phyloP scores from a whole-genome alignment of 2,888 invertebrate species.

The Blomia tropicalis region DNA sequence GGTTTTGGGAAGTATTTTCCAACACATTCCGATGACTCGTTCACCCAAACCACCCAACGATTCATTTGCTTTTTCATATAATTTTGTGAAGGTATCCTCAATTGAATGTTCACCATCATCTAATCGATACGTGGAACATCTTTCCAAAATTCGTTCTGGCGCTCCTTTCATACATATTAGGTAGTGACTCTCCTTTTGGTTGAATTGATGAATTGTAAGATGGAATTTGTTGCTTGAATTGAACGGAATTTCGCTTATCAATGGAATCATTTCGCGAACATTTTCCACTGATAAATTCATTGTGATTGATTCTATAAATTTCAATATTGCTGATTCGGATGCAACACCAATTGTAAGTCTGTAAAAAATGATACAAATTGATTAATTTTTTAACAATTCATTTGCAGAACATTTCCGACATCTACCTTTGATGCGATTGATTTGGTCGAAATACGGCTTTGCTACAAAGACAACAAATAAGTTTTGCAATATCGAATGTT shows the following conservation, averaged over 20 bases:
- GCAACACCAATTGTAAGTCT: conserved; percentile 33
- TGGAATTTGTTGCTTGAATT: conserved; percentile 39
- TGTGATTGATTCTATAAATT: conserved; percentile 46
- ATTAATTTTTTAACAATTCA: too few species aligned
- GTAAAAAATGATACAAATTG: too few species aligned
- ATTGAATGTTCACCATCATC: conserved; percentile 38
- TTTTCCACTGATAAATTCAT: conserved; percentile 45
- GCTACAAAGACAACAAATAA: conserved; percentile 90
- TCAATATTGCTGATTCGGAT: conserved; percentile 36
- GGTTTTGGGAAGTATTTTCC: background rate
- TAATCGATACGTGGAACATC: conserved; percentile 42
- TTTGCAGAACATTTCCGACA: too few species aligned
- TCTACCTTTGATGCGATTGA: too few species aligned
- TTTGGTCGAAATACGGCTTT: conserved; percentile 94
- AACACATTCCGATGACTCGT: conserved; percentile 45
- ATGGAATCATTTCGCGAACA: conserved; percentile 40
- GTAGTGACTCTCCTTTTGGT: conserved; percentile 33
- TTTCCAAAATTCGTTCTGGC: conserved; percentile 38
- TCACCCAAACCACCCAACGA: conserved; percentile 69
- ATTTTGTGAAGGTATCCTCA: conserved; percentile 48
- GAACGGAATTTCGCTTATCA: conserved; percentile 37
- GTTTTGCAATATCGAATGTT: conserved; percentile 72
- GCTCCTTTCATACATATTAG: conserved; percentile 41
- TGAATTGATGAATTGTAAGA: conserved; percentile 21
- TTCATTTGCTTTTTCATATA: conserved; percentile 48